phyloP scores from a whole-genome alignment of 2,888 invertebrate species.

The Petrolisthes cinctipes region DNA sequence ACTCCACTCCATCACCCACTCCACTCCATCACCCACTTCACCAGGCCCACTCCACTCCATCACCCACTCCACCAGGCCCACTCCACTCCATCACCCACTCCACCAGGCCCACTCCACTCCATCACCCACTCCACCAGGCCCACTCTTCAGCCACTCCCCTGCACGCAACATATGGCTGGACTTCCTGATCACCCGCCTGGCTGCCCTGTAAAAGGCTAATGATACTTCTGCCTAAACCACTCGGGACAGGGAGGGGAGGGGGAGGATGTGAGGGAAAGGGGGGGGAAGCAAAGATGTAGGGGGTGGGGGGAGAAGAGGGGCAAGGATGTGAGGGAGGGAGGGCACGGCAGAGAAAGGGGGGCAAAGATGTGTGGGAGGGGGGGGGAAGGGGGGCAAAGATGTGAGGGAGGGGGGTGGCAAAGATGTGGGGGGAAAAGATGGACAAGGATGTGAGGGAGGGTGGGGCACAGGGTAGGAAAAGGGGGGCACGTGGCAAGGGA shows the following conservation, averaged over 20 bases:
- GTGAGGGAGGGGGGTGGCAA: background rate
- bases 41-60: background rate
- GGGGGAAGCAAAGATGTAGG: too few relatives aligned
- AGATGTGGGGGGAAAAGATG: background rate
- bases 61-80: background rate
- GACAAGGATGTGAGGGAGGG: background rate
- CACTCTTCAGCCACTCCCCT: background rate
- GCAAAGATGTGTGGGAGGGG: background rate
- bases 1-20: background rate
- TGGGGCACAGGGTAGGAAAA: background rate
- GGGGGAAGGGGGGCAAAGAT: too few relatives aligned
- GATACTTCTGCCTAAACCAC: slow-evolving; percentile 36
- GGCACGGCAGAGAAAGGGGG: too few relatives aligned
- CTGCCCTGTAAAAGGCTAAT: slow-evolving; percentile 43
- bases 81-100: background rate
- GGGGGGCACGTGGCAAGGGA: slow-evolving; percentile 4
- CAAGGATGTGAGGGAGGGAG: background rate
- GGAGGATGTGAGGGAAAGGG: background rate
- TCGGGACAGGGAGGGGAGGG: background rate
- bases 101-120: background rate
- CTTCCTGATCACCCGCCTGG: slow-evolving; percentile 38
- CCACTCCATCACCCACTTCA: background rate
- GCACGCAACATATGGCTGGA: slow-evolving; percentile 36
- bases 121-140: background rate
- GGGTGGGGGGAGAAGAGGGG: background rate